Evolutionary conservation across 1,140 invertebrate genomes (phyloP), one percentile per base, ranked within the genome.

Genomic region (Reticulitermes speratus): DNA sequence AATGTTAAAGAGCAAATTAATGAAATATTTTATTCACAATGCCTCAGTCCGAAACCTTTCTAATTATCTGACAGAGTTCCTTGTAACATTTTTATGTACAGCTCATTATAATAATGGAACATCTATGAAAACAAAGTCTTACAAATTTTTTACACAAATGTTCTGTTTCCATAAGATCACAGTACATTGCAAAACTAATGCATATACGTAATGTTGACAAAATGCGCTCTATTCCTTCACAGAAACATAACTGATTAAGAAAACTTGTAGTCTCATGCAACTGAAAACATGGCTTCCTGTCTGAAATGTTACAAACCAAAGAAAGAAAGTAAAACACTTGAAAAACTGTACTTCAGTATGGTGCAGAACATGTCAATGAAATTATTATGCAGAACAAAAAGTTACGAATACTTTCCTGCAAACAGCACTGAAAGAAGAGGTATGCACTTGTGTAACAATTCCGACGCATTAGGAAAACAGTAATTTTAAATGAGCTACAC

Each of bases 121-220:
- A 75, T 75, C n/a, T 75, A 75, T 75, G 65, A 75, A 75, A 75
- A 75, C 65, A 75, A 38, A 75, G 65, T 75, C 25, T 75, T 75
- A 75, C 65, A 75, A 75, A 75, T 75, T 75, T 75, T 75, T 0
- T 30, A 30, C 65, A 75, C 59, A 65, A 65, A 65, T 65, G 1
- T 75, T 75, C 65, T 75, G 25, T 75, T 75, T 75, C 7, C n/a
- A 30, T 75, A 75, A 75, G 25, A 75, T 75, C 65, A 75, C 65
- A 75, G 65, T 75, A 75, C 65, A 30, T 30, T 75, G 25, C 65
- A 75, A 75, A 75, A 75, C 9, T 75, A 75, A 75, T 16, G 14
- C 65, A 75, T 75, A 75, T 30, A 75, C 0, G n/a, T 75, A 75
- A 8, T 75, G 25, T 30, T 75, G 65, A 75, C 14, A 75, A 75